These are phyloP conservation scores for Porites evermanni DNA, from an alignment of 92 coral and sea anemone genomes.

Conservation along the genomic window DNA sequence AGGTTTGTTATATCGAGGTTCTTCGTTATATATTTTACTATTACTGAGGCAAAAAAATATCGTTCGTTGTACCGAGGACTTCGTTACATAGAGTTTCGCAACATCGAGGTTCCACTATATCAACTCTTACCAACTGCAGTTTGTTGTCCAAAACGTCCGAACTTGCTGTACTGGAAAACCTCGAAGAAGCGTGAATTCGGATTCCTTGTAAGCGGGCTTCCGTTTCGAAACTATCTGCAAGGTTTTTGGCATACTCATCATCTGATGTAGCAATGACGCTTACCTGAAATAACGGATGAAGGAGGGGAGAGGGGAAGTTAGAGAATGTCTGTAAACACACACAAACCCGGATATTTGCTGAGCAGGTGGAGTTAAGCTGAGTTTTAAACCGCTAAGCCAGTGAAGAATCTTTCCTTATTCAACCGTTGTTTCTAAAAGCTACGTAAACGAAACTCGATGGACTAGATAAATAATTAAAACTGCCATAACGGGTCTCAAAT, in stretches of 20 bases:
- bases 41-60: too few relatives aligned
- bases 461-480: background rate
- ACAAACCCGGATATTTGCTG: background rate
- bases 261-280: slow-evolving; percentile 89
- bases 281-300: slow-evolving; percentile 61
- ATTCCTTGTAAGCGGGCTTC: slow-evolving; percentile 84
- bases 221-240: slow-evolving; percentile 83
- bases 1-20: too few relatives aligned
- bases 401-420: background rate
- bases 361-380: background rate
- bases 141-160: slow-evolving; percentile 80
- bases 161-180: slow-evolving; percentile 75
- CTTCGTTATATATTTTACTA: too few relatives aligned
- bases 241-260: slow-evolving; percentile 69
- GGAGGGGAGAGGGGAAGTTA: slow-evolving; percentile 31
- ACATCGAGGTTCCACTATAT: too few relatives aligned
- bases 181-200: slow-evolving; percentile 83
- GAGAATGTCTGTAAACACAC: slow-evolving; percentile 8
- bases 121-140: slow-evolving; percentile 81
- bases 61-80: too few relatives aligned
- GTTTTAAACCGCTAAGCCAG: background rate
- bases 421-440: background rate
- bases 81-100: too few relatives aligned
- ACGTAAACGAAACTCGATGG: background rate
- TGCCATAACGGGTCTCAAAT: too few relatives aligned